Percentiles rank a stretch among this genome's conserved stretches.
Evolutionary conservation across 2,113 vertebrate genomes (phyloP).

Genomic region (Chauna torquata): DNA sequence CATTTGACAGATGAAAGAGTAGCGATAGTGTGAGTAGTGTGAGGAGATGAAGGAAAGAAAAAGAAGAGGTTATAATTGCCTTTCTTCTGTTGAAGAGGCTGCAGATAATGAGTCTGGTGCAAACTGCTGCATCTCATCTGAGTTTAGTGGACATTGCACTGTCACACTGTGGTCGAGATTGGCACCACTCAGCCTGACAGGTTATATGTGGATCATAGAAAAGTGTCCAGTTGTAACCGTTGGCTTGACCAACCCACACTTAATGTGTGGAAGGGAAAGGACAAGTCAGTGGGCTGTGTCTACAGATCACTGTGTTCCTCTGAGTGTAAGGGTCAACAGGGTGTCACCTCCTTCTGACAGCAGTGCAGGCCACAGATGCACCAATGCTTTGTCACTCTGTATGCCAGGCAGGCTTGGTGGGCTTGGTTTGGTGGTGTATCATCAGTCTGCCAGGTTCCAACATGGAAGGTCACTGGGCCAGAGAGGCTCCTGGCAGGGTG

Average conservation of each 20-base stretch:
- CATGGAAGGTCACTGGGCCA: accelerated
- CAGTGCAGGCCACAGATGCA: accelerated
- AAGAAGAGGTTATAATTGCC: neutral
- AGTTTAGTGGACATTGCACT: neutral
- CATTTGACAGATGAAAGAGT: neutral
- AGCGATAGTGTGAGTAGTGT: neutral
- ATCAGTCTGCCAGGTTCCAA: neutral
- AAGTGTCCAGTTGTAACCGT: neutral
- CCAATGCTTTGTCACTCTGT: neutral
- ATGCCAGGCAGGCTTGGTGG: accelerated
- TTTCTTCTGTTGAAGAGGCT: neutral
- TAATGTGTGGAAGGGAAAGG: neutral
- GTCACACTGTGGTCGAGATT: neutral
- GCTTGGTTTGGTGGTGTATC: accelerated
- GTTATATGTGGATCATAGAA: neutral
- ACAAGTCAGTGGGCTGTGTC: too few relatives aligned
- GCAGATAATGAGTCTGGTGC: neutral
- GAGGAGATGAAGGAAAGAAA: neutral
- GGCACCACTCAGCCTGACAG: neutral
- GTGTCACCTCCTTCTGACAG: neutral
- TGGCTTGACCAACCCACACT: neutral
- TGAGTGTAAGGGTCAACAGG: accelerated
- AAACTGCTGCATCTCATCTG: neutral
- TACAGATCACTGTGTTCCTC: neutral
- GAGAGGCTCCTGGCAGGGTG: accelerated